Percentiles rank a stretch among this genome's conserved stretches.
phyloP scores from a whole-genome alignment of 2,797 vertebrate species.

The Silurus aristotelis region DNA sequence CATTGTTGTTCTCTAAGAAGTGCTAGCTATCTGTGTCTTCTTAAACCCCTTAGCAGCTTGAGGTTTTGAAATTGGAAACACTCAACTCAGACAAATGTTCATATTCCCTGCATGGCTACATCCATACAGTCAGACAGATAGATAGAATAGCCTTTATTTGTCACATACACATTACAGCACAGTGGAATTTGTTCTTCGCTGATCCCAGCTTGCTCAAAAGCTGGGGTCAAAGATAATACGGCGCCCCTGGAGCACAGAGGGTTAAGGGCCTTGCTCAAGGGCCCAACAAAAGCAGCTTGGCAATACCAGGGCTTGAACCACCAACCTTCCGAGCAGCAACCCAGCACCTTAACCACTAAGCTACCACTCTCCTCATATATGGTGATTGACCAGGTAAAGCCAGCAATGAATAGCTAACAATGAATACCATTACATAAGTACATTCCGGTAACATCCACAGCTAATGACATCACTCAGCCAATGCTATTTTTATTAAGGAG shows the following conservation, averaged over 20 bases:
- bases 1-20: not conserved
- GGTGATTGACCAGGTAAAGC: not conserved
- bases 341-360: too few species aligned
- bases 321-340: too few species aligned
- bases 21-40: not conserved
- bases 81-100: not conserved
- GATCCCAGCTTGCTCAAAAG: too few species aligned
- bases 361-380: not conserved
- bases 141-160: too few species aligned
- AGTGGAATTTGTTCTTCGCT: too few species aligned
- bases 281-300: too few species aligned
- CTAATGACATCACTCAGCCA: not conserved
- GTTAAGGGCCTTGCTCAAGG: too few species aligned
- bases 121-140: not conserved
- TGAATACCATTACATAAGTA: not conserved
- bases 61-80: not conserved
- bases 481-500: too few species aligned
- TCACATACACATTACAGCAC: too few species aligned
- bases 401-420: not conserved
- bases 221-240: too few species aligned
- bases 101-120: not conserved
- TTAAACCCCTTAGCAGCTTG: not conserved
- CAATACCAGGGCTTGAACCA: too few species aligned
- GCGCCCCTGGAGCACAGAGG: too few species aligned
- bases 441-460: not conserved